These are phyloP conservation scores for Saccopteryx bilineata DNA, from an alignment of 2,113 vertebrate species.

Conservation along the genomic window DNA sequence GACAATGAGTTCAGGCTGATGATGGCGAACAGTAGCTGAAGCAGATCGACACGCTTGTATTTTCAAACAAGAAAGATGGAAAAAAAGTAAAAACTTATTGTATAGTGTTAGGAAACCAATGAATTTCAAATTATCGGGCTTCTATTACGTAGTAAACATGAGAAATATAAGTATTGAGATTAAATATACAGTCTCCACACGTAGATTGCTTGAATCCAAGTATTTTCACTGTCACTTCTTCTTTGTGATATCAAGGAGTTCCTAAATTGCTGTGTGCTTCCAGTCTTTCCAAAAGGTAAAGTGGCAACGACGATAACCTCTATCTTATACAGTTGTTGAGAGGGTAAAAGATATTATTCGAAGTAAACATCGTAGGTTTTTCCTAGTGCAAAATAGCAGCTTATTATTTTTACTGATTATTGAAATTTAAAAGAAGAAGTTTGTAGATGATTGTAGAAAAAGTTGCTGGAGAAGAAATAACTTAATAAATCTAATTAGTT, in stretches of 20 bases:
- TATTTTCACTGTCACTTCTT: neutral
- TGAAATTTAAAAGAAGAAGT: neutral
- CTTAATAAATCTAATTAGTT: neutral
- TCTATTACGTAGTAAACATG: neutral
- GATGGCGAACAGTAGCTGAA: neutral
- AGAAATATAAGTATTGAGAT: neutral
- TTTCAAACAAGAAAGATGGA: neutral
- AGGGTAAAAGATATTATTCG: neutral
- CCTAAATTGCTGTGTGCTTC: neutral
- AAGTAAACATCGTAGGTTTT: neutral
- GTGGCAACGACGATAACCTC: neutral
- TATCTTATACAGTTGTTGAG: neutral
- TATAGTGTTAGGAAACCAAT: neutral
- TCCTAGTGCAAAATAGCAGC: neutral
- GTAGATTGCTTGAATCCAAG: neutral
- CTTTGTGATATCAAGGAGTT: neutral
- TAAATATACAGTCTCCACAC: neutral
- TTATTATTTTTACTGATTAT: neutral
- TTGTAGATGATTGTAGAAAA: neutral
- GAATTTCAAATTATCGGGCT: neutral
- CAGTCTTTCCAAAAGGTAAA: neutral
- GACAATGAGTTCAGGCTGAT: neutral
- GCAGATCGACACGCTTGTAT: neutral
- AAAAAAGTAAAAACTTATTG: neutral
- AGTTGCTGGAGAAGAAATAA: neutral